Percentiles rank a stretch among this genome's conserved stretches.
Conservation (phyloP, 2,888 invertebrate species). For the Rhaphigaster nebulosa region DNA sequence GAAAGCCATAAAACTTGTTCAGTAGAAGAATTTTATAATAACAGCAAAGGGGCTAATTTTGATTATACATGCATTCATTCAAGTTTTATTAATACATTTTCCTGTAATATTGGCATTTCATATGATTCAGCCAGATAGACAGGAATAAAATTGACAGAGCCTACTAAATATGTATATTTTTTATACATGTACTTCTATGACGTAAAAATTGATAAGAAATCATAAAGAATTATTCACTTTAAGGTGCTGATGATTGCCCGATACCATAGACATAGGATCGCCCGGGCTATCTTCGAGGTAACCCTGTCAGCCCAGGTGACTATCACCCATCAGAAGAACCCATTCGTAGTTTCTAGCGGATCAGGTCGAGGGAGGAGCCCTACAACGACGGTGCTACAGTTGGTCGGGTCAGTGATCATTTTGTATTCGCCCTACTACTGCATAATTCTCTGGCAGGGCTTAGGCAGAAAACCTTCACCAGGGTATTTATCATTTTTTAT, state of each 20-base stretch:
- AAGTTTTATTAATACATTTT: background rate
- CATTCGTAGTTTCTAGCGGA: constrained; percentile 72
- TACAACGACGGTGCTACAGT: constrained; percentile 78
- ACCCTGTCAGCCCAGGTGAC: constrained; percentile 87
- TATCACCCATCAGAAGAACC: constrained; percentile 85
- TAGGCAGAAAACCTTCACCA: constrained; percentile 65
- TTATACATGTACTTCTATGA: background rate
- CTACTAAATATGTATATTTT: background rate
- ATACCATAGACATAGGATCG: constrained; percentile 86
- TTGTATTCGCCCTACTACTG: constrained; percentile 83
- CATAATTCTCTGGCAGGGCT: constrained; percentile 78
- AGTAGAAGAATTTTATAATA: too few species aligned
- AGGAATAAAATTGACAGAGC: background rate
- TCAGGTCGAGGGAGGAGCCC: constrained; percentile 74
- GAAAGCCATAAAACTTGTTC: too few species aligned
- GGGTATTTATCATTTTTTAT: constrained; percentile 51
- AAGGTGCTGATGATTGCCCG: constrained; percentile 72
- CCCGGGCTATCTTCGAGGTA: constrained; percentile 87
- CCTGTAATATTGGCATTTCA: background rate
- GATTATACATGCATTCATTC: too few species aligned
- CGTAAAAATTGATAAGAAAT: background rate
- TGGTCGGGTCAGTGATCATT: constrained; percentile 79
- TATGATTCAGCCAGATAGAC: background rate
- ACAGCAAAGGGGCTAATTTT: too few species aligned
- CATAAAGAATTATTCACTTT: constrained; percentile 61